Base-by-base conservation (phyloP, 2,888 invertebrate species). In the Troides helena region DNA sequence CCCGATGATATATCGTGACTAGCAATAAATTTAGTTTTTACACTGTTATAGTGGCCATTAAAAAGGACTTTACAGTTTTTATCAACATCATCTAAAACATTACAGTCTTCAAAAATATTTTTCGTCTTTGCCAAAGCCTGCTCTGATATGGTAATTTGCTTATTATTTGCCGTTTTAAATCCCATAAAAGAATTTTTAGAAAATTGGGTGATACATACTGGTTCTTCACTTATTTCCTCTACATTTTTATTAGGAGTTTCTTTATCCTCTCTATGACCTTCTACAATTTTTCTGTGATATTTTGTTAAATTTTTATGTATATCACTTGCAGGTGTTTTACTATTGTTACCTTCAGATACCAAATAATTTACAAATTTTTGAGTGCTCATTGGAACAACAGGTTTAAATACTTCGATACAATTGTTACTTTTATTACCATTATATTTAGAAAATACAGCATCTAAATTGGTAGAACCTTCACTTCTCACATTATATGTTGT, bases 151-250 rank as follows among this genome's bases (percentile, higher is more conserved):
- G 73, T 68, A 36, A 91, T 83, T 12, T 75, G 71, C 75, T 86
- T 88, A 61, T 91, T 88, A 74, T 79, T 85, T 14, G 88, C 90
- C 3, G 88, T 87, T 75, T 81, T 78, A 73, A 90, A 90, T 12
- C 85, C 88, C 18, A 74, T 50, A 72, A 75, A 78, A 14, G n/a
- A 36, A 60, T 1, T 39, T 39, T 39, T 39, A 7, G 39, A 39
- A 39, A 39, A 39, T 39, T 39, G 39, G 10, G 6, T 10, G 10
- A 10, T 39, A 39, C 39, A 39, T 39, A 39, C 1, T 10, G 39
- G 39, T 39, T 39, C 39, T 39, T 39, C 10, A 10, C 8, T 39
- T 39, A 39, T 6, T 39, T 39, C 39, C 10, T 39, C 25, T 12
- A 58, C 61, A 59, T 56, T 56, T n/a, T 58, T 59, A 50, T 64